Conservation (phyloP, 2,113 vertebrate species). For the Madoqua kirkii region DNA sequence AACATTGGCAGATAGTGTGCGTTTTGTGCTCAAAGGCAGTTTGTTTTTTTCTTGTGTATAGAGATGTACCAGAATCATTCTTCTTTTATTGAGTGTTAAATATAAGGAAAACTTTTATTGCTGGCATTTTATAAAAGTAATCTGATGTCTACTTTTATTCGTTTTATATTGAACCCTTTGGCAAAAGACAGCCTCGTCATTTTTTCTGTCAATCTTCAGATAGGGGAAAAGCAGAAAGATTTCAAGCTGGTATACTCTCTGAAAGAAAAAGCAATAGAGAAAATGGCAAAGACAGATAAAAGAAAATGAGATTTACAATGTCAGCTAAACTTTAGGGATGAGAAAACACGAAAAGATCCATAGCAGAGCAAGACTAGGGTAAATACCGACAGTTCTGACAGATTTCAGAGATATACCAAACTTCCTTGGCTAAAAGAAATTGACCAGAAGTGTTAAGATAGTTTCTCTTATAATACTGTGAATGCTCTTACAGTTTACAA, state of each 20-base stretch:
- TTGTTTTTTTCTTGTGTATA: conserved; percentile 1
- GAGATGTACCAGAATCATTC: conserved; percentile 24
- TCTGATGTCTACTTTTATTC: conserved; percentile 62
- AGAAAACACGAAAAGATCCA: conserved; percentile 30
- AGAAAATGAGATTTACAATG: conserved; percentile 26
- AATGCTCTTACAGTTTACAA: neutral
- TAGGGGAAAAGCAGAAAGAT: neutral
- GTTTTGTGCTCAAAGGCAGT: neutral
- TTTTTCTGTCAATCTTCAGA: conserved; percentile 56
- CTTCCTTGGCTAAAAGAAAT: neutral
- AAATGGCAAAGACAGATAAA: conserved; percentile 29
- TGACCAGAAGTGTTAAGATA: neutral
- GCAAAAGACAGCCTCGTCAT: conserved; percentile 46
- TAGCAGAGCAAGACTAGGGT: neutral
- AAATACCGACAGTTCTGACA: conserved; percentile 29
- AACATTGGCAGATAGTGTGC: neutral
- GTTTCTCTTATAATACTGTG: neutral
- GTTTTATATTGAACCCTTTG: conserved; percentile 63
- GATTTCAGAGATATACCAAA: conserved; percentile 22
- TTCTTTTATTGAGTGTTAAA: conserved; percentile 38
- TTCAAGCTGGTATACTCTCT: neutral
- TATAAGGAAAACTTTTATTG: conserved; percentile 41
- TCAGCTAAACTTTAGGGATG: neutral
- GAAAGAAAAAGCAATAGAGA: conserved; percentile 47
- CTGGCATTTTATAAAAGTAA: conserved; percentile 52